Conservation (phyloP, 2,113 vertebrate species). For the Mobula birostris region DNA sequence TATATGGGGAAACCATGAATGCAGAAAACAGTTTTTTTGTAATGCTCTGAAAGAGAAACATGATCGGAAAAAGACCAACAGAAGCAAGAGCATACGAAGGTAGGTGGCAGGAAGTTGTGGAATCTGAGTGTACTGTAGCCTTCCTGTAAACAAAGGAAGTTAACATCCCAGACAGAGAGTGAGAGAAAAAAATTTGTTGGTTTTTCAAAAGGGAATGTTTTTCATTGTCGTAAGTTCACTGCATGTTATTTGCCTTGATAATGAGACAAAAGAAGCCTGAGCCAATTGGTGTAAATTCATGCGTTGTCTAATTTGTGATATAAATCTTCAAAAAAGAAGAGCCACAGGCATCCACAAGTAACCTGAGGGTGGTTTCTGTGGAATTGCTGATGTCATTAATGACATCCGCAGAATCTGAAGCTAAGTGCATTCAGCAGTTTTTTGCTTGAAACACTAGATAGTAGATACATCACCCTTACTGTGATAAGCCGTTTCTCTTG, state of each 20-base stretch:
- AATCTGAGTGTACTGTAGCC: neutral
- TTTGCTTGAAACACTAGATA: neutral
- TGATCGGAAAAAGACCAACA: neutral
- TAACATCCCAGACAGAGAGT: no score
- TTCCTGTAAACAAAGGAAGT: neutral
- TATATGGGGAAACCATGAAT: no score
- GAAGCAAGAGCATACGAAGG: neutral
- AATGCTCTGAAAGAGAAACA: neutral
- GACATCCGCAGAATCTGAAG: neutral
- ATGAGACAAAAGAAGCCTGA: neutral
- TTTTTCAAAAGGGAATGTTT: neutral
- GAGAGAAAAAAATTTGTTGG: no score
- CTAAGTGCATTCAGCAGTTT: neutral
- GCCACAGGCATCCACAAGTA: neutral
- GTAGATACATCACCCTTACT: neutral
- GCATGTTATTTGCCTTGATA: neutral
- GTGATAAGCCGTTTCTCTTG: neutral
- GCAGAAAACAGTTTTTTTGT: neutral
- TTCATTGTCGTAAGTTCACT: neutral
- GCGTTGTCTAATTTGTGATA: no score
- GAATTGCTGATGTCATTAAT: neutral
- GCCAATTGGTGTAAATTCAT: neutral
- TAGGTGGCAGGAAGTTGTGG: neutral
- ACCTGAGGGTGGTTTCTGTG: neutral
- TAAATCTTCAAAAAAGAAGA: neutral